phyloP scores from a whole-genome alignment of 2,888 invertebrate genomes.

The Calameuta idolon region DNA sequence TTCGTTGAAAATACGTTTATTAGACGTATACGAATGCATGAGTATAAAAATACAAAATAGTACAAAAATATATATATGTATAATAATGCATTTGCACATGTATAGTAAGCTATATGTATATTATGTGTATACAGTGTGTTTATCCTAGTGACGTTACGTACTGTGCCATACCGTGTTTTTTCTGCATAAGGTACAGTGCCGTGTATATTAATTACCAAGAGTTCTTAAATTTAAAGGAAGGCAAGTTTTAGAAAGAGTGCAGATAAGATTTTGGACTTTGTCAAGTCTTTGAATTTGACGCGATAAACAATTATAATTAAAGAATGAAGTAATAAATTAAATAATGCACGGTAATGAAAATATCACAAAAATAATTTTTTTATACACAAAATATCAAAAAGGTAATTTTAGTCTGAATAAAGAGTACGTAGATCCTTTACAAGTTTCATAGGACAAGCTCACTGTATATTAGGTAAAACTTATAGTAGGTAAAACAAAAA shows the following conservation, averaged over 20 bases:
- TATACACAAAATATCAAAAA: background rate
- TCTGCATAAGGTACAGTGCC: background rate
- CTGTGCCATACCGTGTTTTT: background rate
- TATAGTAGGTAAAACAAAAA: conserved; percentile 21
- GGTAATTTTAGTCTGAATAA: background rate
- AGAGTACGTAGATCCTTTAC: background rate
- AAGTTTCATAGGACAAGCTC: background rate
- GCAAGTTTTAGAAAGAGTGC: background rate
- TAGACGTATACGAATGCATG: conserved; percentile 23
- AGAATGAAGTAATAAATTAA: background rate
- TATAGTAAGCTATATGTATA: conserved; percentile 25
- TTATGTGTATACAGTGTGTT: background rate
- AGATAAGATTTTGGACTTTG: background rate
- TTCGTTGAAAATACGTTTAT: conserved; percentile 11
- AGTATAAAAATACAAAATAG: conserved; percentile 34
- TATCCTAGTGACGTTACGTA: background rate
- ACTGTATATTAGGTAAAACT: background rate
- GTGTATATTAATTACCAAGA: background rate
- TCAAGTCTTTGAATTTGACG: background rate
- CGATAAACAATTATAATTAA: background rate
- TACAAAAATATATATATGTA: conserved; percentile 18
- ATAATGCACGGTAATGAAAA: background rate
- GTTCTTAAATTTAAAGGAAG: background rate
- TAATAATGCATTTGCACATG: conserved; percentile 25
- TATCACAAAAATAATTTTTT: background rate